Percentiles rank a stretch among this genome's conserved stretches.
Conservation (phyloP, 1,140 invertebrate species). For the Drosophila insularis region DNA sequence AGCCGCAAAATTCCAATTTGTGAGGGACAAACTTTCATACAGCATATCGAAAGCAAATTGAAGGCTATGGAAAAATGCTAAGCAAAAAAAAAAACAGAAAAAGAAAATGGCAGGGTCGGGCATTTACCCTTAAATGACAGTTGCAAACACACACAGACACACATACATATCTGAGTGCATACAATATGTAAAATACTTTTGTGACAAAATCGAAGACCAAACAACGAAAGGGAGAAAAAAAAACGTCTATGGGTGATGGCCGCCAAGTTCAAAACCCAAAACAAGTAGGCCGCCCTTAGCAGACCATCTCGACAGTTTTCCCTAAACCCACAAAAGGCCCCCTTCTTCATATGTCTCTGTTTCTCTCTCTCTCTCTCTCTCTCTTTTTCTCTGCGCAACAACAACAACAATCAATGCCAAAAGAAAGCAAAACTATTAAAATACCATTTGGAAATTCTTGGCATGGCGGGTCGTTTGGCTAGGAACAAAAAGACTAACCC, state of each 20-base stretch:
- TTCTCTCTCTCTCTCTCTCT: too few species aligned
- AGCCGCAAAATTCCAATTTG: slow-evolving; percentile 51
- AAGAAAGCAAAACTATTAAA: slow-evolving; percentile 61
- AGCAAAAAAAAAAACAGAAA: too few species aligned
- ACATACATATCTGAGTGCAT: background rate
- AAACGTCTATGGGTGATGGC: background rate
- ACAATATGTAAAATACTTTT: slow-evolving; percentile 37
- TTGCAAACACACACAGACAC: background rate
- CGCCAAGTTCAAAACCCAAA: slow-evolving; percentile 11
- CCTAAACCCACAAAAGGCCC: too few species aligned
- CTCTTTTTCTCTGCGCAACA: too few species aligned
- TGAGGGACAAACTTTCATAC: slow-evolving; percentile 4
- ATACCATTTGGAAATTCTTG: slow-evolving; percentile 60
- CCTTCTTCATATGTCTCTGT: too few species aligned
- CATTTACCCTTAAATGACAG: slow-evolving; percentile 2
- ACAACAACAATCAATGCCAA: slow-evolving; percentile 23
- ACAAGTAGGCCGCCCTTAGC: slow-evolving; percentile 34
- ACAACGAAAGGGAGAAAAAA: background rate
- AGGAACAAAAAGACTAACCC: slow-evolving; percentile 4
- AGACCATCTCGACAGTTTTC: too few species aligned
- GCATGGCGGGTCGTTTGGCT: slow-evolving; percentile 37
- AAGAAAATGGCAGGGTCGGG: background rate
- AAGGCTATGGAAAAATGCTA: background rate
- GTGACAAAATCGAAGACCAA: slow-evolving; percentile 29
- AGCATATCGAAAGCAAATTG: slow-evolving; percentile 11